Base-by-base conservation (phyloP, 2,797 vertebrate genomes). In the Chaetophractus vellerosus region DNA sequence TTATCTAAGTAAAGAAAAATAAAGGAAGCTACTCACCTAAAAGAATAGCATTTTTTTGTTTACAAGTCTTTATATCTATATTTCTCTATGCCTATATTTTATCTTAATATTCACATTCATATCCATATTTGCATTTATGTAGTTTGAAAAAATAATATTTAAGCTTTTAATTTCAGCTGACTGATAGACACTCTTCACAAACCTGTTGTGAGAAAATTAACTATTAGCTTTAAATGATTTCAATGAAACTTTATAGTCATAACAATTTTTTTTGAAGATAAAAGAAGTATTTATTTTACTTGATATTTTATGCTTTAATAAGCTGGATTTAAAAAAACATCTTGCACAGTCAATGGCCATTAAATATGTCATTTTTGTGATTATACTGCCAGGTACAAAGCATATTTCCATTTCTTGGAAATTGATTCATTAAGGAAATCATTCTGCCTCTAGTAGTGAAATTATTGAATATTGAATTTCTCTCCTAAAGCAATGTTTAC, bases 401-500 rank as follows among this genome's bases (percentile, higher is more conserved):
- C 11, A n/a, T 33, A 19, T 24, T 91, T 81, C 6, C 26, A 5
- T 95, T 41, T 84, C 57, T 26, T 78, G 19, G 33, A 63, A 91
- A 89, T 36, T 52, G 3, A 74, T 86, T 90, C 28, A n/a, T 12
- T 48, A 24, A 82, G 55, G n/a, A 94, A 91, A 89, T 71, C 9
- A 31, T 10, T 83, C 24, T 80, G 38, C 38, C 31, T 23, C 57
- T 3, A 75, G 6, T 78, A 57, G 28, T 91, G 59, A 82, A 95
- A 86, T 50, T 95, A 94, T 76, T 88, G 95, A 94, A 41, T 36
- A 28, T 24, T 79, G 28, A 78, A 61, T 72, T 88, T 9, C 10
- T 63, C 15, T 63, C 63, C 16, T 45, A 50, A 0, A 31, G n/a
- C 18, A 41, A 48, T 23, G 8, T 84, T 78, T 91, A 50, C 68